These are phyloP conservation scores for Drosophila mulleri DNA, from an alignment of 2,888 invertebrate genomes.

Conservation along the genomic window DNA sequence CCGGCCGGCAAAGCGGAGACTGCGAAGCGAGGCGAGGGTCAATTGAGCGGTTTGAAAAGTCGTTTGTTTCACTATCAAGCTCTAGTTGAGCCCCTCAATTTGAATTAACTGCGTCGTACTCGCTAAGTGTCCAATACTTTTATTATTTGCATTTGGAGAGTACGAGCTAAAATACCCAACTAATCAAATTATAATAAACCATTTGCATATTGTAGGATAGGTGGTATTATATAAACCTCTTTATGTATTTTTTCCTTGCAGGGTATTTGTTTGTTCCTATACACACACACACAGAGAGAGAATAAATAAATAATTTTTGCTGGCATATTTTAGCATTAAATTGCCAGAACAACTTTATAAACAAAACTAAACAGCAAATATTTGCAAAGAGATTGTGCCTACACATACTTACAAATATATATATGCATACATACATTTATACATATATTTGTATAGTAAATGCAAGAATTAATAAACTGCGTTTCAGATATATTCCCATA, in stretches of 20 bases:
- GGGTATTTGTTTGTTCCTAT: slow-evolving; percentile 19
- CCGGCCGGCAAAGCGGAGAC: slow-evolving; percentile 46
- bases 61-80: slow-evolving; percentile 30
- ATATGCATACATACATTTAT: not conserved
- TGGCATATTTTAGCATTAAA: slow-evolving; percentile 32
- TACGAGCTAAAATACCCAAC: not conserved
- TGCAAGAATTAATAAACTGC: slow-evolving; percentile 54
- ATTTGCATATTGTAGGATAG: not conserved
- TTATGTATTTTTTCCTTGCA: not conserved
- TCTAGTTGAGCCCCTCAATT: slow-evolving; percentile 44
- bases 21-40: too few relatives aligned
- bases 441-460: slow-evolving; percentile 1
- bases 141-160: slow-evolving; percentile 27
- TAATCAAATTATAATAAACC: slow-evolving; percentile 2
- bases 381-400: slow-evolving; percentile 41
- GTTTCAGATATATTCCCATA: slow-evolving; percentile 44
- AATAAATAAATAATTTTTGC: slow-evolving; percentile 27
- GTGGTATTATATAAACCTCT: not conserved
- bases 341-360: slow-evolving; percentile 47
- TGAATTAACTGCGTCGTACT: slow-evolving; percentile 59
- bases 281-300: slow-evolving; percentile 17
- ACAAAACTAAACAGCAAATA: slow-evolving; percentile 57
- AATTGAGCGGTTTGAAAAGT: slow-evolving; percentile 4
- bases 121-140: slow-evolving; percentile 4
- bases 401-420: not conserved